These are phyloP conservation scores for Halichondria panicea DNA, from an alignment of 37 sponge, comb jelly and placozoan genomes.

Conservation along the genomic window DNA sequence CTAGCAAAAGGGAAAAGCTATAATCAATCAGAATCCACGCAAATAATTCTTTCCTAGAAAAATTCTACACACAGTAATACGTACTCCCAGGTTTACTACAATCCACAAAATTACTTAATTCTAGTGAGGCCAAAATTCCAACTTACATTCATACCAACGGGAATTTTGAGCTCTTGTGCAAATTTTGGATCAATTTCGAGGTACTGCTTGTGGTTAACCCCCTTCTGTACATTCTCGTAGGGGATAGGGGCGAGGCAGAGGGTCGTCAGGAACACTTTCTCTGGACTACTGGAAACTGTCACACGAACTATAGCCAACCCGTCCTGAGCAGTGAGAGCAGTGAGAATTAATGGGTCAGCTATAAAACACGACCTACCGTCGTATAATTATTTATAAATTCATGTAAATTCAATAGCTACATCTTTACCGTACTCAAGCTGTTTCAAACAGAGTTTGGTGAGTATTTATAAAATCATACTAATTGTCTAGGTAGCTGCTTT, in stretches of 20 bases:
- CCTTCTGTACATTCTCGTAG: constrained; percentile 6
- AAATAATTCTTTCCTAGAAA: too few species aligned
- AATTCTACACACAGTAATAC: too few species aligned
- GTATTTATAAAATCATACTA: not conserved
- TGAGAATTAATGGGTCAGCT: not conserved
- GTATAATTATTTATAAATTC: too few species aligned
- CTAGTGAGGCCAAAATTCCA: too few species aligned
- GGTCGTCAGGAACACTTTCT: constrained; percentile 10
- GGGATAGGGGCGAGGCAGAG: constrained; percentile 35
- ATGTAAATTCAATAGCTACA: too few species aligned
- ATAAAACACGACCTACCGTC: too few species aligned
- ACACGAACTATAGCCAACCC: constrained; percentile 10
- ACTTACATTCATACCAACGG: too few species aligned
- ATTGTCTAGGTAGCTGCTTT: not conserved
- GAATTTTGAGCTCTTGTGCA: constrained; percentile 31
- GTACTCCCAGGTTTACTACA: too few species aligned
- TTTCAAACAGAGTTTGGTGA: not conserved
- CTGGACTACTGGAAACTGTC: constrained; percentile 1
- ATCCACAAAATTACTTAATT: too few species aligned
- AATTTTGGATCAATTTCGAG: constrained; percentile 56
- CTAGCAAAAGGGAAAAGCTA: too few species aligned
- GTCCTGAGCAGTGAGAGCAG: not conserved
- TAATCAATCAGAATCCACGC: too few species aligned
- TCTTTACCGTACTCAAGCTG: not conserved
- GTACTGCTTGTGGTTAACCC: constrained; percentile 12